phyloP scores from a whole-genome alignment of 1,140 invertebrate genomes.

The Periplaneta americana region DNA sequence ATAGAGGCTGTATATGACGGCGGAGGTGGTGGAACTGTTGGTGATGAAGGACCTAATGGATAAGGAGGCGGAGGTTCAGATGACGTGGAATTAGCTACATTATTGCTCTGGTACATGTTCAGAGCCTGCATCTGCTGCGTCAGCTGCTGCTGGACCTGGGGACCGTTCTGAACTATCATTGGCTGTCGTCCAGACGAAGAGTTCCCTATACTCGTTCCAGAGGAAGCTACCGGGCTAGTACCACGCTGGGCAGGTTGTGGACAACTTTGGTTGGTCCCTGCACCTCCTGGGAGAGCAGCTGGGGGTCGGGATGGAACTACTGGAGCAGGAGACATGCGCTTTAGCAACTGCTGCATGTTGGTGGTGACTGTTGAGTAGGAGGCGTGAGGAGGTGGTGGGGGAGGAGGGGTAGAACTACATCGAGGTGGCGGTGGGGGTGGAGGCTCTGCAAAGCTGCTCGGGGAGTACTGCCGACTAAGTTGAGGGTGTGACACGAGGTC shows the following conservation, averaged over 20 bases:
- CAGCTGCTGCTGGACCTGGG: constrained; percentile 77
- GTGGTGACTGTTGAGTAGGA: constrained; percentile 46
- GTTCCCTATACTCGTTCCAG: constrained; percentile 29
- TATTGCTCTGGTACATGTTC: constrained; percentile 62
- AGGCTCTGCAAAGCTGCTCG: constrained; percentile 46
- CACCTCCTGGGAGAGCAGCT: constrained; percentile 40
- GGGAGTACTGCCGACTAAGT: constrained; percentile 54
- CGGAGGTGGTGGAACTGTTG: constrained; percentile 59
- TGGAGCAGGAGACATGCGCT: constrained; percentile 77
- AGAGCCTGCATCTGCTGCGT: constrained; percentile 81
- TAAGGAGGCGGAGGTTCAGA: constrained; percentile 73
- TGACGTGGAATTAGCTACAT: constrained; percentile 36
- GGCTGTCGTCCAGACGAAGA: constrained; percentile 49
- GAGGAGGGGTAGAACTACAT: constrained; percentile 58
- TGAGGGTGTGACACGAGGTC: constrained; percentile 43
- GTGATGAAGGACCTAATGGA: constrained; percentile 50
- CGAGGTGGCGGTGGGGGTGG: constrained; percentile 39
- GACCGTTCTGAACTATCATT: constrained; percentile 75
- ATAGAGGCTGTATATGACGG: constrained; percentile 81
- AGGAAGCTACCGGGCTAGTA: constrained; percentile 67
- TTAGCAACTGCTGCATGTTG: constrained; percentile 75
- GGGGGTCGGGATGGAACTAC: constrained; percentile 52
- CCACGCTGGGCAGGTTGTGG: constrained; percentile 51
- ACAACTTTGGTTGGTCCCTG: constrained; percentile 34
- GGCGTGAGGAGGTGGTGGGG: constrained; percentile 60